Conservation (phyloP, 2,797 vertebrate species). For the Channallabes apus region DNA sequence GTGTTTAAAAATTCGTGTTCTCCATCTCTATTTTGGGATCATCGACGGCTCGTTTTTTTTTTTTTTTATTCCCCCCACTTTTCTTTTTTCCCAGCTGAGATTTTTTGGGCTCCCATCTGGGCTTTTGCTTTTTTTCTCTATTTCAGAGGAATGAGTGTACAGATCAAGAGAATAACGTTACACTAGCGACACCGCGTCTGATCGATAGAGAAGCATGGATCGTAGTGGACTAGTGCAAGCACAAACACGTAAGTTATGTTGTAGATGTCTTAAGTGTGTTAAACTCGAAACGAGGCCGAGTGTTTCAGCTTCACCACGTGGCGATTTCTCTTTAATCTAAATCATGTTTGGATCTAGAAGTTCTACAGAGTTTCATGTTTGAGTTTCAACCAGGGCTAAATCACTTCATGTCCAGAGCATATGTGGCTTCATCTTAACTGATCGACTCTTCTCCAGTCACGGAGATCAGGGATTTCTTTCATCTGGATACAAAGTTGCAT, state of each 20-base stretch:
- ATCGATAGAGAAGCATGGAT: conserved; percentile 64
- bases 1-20: conserved; percentile 29
- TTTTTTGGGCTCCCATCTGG: conserved; percentile 37
- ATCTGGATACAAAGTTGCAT: neutral
- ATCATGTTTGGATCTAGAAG: neutral
- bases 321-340: neutral
- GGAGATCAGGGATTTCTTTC: neutral
- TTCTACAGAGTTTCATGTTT: neutral
- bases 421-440: neutral
- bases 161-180: conserved; percentile 52
- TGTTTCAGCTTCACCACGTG: conserved; percentile 8
- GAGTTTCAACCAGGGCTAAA: neutral
- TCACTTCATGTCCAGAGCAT: neutral
- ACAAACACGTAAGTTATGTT: conserved; percentile 70
- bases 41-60: too few relatives aligned
- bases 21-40: neutral
- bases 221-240: conserved; percentile 50
- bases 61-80: too few relatives aligned
- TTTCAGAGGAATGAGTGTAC: conserved; percentile 74
- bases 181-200: conserved; percentile 61
- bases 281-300: neutral
- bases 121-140: conserved; percentile 48
- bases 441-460: neutral
- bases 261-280: neutral
- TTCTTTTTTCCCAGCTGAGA: neutral